These are phyloP conservation scores for Periparus ater DNA, from an alignment of 2,797 vertebrate genomes.

Conservation along the genomic window DNA sequence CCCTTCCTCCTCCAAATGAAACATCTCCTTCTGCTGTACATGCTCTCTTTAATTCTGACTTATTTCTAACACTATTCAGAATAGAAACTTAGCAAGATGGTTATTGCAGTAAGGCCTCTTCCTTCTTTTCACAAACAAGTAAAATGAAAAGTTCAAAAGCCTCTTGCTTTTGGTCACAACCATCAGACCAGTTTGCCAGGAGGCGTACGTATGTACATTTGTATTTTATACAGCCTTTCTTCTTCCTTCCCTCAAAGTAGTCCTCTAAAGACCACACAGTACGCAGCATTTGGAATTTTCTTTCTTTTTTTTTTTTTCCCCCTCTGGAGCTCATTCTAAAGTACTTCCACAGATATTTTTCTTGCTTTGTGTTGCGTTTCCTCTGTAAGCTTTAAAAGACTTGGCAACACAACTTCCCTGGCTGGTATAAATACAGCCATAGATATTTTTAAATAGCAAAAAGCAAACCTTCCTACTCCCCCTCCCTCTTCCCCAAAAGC, in stretches of 20 bases:
- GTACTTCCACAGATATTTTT: conserved; percentile 50
- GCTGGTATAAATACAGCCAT: conserved; percentile 41
- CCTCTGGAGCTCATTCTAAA: conserved; percentile 44
- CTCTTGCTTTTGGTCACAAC: neutral
- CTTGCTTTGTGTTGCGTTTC: conserved; percentile 48
- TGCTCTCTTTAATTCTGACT: neutral
- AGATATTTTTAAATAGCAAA: conserved; percentile 52
- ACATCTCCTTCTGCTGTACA: neutral
- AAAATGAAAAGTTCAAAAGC: neutral
- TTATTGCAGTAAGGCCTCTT: neutral
- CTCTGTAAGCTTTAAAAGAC: conserved; percentile 46
- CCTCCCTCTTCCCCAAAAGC: neutral
- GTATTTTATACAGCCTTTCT: neutral
- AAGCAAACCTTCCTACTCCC: neutral
- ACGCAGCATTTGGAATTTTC: neutral
- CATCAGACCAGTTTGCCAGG: neutral
- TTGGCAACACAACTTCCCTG: conserved; percentile 37
- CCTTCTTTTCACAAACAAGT: neutral
- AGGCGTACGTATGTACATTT: neutral
- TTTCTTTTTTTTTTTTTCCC: neutral
- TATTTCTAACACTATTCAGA: neutral
- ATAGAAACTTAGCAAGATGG: neutral
- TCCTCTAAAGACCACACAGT: conserved; percentile 19
- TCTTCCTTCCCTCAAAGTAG: conserved; percentile 4
- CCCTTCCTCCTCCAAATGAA: neutral